phyloP scores from a whole-genome alignment of 35 echinoderm and acorn worm species.

The Lytechinus pictus region DNA sequence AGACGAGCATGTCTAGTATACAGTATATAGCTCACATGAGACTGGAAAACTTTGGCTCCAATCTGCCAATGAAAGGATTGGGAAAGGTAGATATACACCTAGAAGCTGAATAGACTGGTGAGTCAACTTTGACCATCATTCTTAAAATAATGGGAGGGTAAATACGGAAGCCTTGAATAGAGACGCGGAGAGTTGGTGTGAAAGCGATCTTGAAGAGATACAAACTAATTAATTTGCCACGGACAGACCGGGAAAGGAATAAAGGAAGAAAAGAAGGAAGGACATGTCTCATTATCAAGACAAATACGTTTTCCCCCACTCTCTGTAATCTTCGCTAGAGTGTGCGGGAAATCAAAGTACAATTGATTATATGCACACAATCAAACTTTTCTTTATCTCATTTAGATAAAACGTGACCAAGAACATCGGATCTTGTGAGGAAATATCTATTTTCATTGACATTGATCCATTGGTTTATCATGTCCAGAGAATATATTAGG shows the following conservation, averaged over 20 bases:
- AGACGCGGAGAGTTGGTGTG: background rate
- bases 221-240: background rate
- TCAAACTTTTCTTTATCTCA: background rate
- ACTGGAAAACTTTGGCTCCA: too few species aligned
- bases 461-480: background rate
- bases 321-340: background rate
- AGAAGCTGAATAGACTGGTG: too few species aligned
- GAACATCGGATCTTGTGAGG: background rate
- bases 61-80: too few species aligned
- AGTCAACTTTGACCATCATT: too few species aligned
- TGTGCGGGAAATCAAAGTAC: background rate
- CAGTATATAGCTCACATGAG: too few species aligned
- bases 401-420: background rate
- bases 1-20: too few species aligned
- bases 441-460: background rate
- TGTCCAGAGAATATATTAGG: background rate
- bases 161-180: too few species aligned
- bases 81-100: too few species aligned
- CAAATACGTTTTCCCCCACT: background rate
- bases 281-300: background rate
- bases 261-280: background rate
- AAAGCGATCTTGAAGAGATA: background rate
- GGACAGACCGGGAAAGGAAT: background rate
- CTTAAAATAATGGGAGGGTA: too few species aligned
- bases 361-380: background rate